phyloP scores from a whole-genome alignment of 2,797 vertebrate genomes.

The Diplodus puntazzo region DNA sequence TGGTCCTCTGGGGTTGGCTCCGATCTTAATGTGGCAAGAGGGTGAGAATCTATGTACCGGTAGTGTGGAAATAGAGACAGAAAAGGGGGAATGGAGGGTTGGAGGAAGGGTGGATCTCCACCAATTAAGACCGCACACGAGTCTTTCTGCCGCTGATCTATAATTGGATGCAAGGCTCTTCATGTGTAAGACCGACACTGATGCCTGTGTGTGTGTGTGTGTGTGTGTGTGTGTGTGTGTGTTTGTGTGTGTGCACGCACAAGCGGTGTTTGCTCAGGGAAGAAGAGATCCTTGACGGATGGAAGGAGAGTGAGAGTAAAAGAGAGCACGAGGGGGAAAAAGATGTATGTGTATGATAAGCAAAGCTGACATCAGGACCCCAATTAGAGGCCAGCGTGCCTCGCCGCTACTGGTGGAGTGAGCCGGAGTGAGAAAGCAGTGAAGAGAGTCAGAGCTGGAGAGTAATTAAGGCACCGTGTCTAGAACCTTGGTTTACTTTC shows the following conservation, averaged over 20 bases:
- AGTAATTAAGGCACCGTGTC: conserved; percentile 66
- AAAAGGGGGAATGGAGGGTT: conserved; percentile 7
- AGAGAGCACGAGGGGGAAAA: conserved; percentile 38
- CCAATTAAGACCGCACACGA: conserved; percentile 64
- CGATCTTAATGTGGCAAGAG: conserved; percentile 45
- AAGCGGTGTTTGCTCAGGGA: conserved; percentile 13
- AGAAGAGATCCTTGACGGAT: conserved; percentile 54
- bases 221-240: not conserved
- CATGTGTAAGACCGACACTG: conserved; percentile 7
- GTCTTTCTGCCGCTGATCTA: conserved; percentile 36
- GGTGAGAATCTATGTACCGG: conserved; percentile 51
- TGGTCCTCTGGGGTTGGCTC: conserved; percentile 35
- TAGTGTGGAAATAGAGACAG: conserved; percentile 17
- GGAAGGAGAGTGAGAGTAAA: conserved; percentile 33
- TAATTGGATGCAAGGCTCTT: conserved; percentile 62
- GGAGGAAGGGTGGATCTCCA: conserved; percentile 44
- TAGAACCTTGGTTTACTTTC: conserved; percentile 36
- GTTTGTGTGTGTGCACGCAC: conserved; percentile 1
- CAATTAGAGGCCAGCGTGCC: conserved; percentile 78
- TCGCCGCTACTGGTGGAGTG: conserved; percentile 39
- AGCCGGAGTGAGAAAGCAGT: conserved; percentile 29
- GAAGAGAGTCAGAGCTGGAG: conserved; percentile 40
- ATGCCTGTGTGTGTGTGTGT: not conserved
- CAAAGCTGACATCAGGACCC: conserved; percentile 77
- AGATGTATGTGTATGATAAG: conserved; percentile 66